Conservation (phyloP, 2,113 vertebrate genomes). For the Panurus biarmicus region DNA sequence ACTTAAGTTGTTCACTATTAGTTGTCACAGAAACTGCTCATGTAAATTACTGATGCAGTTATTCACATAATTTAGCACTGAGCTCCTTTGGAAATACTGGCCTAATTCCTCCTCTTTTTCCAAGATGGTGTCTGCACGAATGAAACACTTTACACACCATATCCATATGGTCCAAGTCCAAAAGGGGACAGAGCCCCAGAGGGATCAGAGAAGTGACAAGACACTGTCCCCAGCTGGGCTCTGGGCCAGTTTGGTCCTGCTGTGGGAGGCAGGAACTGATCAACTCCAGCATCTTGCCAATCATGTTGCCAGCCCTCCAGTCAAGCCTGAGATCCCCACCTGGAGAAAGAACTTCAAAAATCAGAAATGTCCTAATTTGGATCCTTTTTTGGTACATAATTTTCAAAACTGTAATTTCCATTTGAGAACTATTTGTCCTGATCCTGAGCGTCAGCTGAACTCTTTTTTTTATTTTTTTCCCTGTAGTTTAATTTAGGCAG, state of each 20-base stretch:
- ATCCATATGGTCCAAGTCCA: background rate
- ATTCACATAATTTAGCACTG: constrained; percentile 25
- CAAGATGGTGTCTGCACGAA: background rate
- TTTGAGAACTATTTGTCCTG: constrained; percentile 64
- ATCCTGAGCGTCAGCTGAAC: constrained; percentile 60
- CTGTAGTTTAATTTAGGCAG: constrained; percentile 66
- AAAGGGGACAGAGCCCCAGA: background rate
- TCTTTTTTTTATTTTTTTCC: constrained; percentile 22
- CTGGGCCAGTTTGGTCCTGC: background rate
- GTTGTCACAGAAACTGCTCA: constrained; percentile 60
- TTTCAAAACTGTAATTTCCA: constrained; percentile 63
- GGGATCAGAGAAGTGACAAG: background rate
- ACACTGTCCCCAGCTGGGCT: background rate
- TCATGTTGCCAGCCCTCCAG: constrained; percentile 14
- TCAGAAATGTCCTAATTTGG: constrained; percentile 62
- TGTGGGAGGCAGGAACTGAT: background rate
- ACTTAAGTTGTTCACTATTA: constrained; percentile 24
- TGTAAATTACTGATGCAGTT: constrained; percentile 37
- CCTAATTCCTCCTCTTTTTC: background rate
- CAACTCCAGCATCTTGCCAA: constrained; percentile 1
- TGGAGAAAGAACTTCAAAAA: constrained; percentile 56
- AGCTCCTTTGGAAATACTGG: constrained; percentile 11
- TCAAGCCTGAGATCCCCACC: constrained; percentile 49
- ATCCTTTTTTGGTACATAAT: constrained; percentile 58
- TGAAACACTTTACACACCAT: background rate